Evolutionary conservation across 2,888 invertebrate species (phyloP).

Genomic region (Gryllus longicercus): DNA sequence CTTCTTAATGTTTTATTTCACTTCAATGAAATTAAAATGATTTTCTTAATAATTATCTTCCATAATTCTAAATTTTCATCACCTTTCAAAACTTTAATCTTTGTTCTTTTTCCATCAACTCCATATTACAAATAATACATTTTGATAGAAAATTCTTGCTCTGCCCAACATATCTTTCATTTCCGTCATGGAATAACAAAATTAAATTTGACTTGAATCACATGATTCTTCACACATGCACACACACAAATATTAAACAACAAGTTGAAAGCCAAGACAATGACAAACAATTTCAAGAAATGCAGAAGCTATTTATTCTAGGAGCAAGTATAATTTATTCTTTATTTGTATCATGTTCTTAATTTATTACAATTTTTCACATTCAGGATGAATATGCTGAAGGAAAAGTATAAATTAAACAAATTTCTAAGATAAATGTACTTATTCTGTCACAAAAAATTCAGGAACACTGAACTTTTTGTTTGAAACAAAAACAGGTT

Average conservation of each 20-base stretch:
- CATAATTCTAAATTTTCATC: too few species aligned
- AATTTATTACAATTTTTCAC: slow-evolving; percentile 6
- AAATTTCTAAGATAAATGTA: neutral
- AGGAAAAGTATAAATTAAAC: neutral
- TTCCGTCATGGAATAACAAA: too few species aligned
- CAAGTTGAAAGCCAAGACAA: neutral
- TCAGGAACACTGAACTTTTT: neutral
- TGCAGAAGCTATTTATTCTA: neutral
- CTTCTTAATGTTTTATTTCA: too few species aligned
- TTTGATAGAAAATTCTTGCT: too few species aligned
- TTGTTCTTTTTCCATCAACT: too few species aligned
- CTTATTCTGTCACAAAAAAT: neutral
- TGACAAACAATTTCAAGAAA: neutral
- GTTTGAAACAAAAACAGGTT: neutral
- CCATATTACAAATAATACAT: too few species aligned
- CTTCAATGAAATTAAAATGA: too few species aligned
- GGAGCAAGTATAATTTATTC: neutral
- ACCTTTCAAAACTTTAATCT: too few species aligned
- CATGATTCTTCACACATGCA: too few species aligned
- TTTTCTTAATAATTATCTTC: too few species aligned
- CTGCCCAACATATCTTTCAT: too few species aligned
- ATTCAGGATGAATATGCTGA: neutral
- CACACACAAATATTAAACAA: neutral
- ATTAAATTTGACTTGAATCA: too few species aligned
- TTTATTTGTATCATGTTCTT: neutral